phyloP scores from a whole-genome alignment of 2,888 invertebrate genomes.

The Gonocerus acuteangulatus region DNA sequence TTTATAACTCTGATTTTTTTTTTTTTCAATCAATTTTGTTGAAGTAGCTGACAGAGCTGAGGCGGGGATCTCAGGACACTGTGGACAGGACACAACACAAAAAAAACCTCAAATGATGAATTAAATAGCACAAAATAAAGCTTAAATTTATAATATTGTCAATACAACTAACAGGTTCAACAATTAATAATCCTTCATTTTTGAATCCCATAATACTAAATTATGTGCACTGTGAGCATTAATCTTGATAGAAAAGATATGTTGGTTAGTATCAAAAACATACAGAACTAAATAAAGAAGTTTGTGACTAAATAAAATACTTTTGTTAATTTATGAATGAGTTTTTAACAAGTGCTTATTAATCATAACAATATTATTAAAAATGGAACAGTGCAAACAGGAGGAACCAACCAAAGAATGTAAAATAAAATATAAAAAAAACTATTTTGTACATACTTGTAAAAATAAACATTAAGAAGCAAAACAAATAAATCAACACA shows the following conservation, averaged over 20 bases:
- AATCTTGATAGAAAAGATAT: neutral
- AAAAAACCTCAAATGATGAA: conserved; percentile 12
- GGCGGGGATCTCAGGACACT: conserved; percentile 23
- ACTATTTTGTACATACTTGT: neutral
- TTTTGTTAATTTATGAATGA: conserved; percentile 11
- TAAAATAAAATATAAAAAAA: neutral
- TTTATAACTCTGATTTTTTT: neutral
- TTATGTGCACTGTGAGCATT: conserved; percentile 7
- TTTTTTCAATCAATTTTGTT: neutral
- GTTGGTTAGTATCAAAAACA: conserved; percentile 16
- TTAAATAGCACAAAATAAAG: neutral
- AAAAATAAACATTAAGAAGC: neutral
- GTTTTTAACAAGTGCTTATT: conserved; percentile 15
- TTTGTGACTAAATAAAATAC: conserved; percentile 6
- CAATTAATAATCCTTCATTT: too few species aligned
- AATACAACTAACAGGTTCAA: neutral
- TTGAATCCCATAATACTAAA: neutral
- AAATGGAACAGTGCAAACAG: conserved; percentile 10
- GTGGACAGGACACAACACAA: conserved; percentile 17
- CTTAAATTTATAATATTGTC: neutral
- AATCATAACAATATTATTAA: conserved; percentile 16
- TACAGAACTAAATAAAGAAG: conserved; percentile 12
- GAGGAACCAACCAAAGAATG: conserved; percentile 11
- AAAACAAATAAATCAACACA: neutral
- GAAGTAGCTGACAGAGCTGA: conserved; percentile 20